phyloP scores from a whole-genome alignment of 2,797 vertebrate genomes.

The Morelia viridis region DNA sequence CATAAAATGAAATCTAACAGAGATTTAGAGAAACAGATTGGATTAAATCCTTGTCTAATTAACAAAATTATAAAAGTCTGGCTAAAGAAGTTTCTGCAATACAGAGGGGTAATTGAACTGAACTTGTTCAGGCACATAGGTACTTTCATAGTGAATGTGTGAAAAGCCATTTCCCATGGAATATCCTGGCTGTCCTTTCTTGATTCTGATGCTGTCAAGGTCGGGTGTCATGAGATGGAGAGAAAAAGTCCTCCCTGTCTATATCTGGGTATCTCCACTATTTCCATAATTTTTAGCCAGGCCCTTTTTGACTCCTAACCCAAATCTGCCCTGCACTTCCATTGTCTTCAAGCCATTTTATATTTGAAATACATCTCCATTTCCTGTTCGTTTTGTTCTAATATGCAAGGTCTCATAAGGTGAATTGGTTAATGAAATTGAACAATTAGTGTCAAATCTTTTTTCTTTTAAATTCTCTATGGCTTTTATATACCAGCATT shows the following conservation, averaged over 20 bases:
- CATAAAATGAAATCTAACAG: not conserved
- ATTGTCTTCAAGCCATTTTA: not conserved
- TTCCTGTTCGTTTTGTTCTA: not conserved
- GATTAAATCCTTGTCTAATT: not conserved
- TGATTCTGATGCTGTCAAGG: not conserved
- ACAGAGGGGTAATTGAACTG: not conserved
- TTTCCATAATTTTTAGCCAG: too few species aligned
- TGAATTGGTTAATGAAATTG: not conserved
- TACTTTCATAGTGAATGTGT: not conserved
- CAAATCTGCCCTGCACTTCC: not conserved
- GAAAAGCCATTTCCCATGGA: not conserved
- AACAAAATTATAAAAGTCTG: not conserved
- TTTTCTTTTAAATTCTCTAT: too few species aligned
- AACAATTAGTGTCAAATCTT: too few species aligned
- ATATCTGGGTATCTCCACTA: too few species aligned
- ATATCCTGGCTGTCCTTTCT: too few species aligned
- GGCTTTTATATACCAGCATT: too few species aligned
- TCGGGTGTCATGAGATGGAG: not conserved
- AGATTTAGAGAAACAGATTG: not conserved
- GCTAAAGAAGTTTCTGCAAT: not conserved
- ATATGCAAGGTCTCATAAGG: constrained; percentile 1
- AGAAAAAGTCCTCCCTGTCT: not conserved
- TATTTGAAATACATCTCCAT: not conserved
- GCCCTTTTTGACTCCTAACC: too few species aligned
- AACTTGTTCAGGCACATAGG: not conserved